Evolutionary conservation across 2,888 invertebrate genomes (phyloP), one percentile per base, ranked within the genome.

Genomic region (Hoplodrina blanda): DNA sequence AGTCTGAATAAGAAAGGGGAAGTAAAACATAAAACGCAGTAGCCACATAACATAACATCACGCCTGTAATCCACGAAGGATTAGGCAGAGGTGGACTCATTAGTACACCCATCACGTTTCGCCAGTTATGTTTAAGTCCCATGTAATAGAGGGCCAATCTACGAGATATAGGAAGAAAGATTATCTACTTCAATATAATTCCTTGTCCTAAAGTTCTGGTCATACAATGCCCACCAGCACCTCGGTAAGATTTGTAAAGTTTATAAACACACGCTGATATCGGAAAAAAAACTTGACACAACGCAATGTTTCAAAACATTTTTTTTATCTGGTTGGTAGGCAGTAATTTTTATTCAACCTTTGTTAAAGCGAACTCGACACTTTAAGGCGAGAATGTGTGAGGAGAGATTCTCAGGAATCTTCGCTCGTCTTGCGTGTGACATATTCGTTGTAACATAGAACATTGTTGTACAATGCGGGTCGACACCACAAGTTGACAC

Each of bases 371-470:
- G 30, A 70, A 63, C 20, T 20, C 7, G 54, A 25, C 41, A 30
- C 49, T 70, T 56, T 66, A 25, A 55, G 33, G 17, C 19, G 11
- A 30, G 49, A 44, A 66, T 55, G 44, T 72, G 19, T 50, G 59
- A 44, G 15, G 17, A 13, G 25, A n/a, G n/a, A 33, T 63, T 56
- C 73, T 33, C 25, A 7, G 33, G 55, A 67, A 73, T 52, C 17
- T 67, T n/a, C 33, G 1, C 30, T 30, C n/a, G n/a, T 11, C 49
- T n/a, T 49, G 30, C 15, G 13, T 37, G 20, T 62, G 72, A 64
- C 19, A 59, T 52, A 13, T 25, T 33, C 25, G 44, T n/a, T 41
- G 5, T 41, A 2, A 13, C 13, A 46, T 33, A 70, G 37, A 50
- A 46, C 20, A 60, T 11, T 72, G 41, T 66, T 33, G 54, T 1